These are phyloP conservation scores for Corythucha ciliata DNA, from an alignment of 2,888 invertebrate genomes.

Conservation along the genomic window DNA sequence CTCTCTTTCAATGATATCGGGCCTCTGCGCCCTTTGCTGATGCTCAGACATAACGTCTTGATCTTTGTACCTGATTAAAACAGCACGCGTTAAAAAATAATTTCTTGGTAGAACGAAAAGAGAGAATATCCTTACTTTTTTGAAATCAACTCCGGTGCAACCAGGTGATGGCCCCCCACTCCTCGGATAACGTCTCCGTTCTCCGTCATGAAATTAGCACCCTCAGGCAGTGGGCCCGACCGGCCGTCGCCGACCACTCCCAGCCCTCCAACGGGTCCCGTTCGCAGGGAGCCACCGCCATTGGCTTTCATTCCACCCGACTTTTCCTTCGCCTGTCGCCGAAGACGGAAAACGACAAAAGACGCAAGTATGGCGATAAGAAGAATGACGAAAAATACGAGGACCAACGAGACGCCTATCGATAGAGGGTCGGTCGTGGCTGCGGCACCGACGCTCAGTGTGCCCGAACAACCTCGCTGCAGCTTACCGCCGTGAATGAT, in stretches of 20 bases:
- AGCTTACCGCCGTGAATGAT: slow-evolving; percentile 64
- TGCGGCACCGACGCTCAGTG: slow-evolving; percentile 64
- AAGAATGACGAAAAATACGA: slow-evolving; percentile 85
- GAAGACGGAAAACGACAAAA: slow-evolving; percentile 81
- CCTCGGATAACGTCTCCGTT: slow-evolving; percentile 65
- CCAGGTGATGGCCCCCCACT: slow-evolving; percentile 65
- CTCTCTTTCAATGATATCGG: slow-evolving; percentile 88
- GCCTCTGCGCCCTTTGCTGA: slow-evolving; percentile 70
- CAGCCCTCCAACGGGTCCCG: slow-evolving; percentile 47
- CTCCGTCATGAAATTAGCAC: slow-evolving; percentile 55
- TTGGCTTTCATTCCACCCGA: slow-evolving; percentile 47
- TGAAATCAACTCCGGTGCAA: slow-evolving; percentile 75
- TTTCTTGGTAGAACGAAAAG: not conserved
- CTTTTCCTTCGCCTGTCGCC: slow-evolving; percentile 81
- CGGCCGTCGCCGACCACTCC: slow-evolving; percentile 48
- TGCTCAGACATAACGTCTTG: slow-evolving; percentile 53
- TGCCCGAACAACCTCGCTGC: slow-evolving; percentile 60
- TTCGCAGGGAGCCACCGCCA: slow-evolving; percentile 53
- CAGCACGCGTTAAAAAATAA: not conserved
- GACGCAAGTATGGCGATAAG: slow-evolving; percentile 81
- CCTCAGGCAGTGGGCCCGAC: slow-evolving; percentile 51
- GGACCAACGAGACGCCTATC: slow-evolving; percentile 86
- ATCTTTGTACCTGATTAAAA: slow-evolving; percentile 55
- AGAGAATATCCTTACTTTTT: slow-evolving; percentile 49
- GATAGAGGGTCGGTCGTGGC: slow-evolving; percentile 78